Evolutionary conservation across 2,888 invertebrate genomes (phyloP).

Genomic region (Chorisops tibialis): DNA sequence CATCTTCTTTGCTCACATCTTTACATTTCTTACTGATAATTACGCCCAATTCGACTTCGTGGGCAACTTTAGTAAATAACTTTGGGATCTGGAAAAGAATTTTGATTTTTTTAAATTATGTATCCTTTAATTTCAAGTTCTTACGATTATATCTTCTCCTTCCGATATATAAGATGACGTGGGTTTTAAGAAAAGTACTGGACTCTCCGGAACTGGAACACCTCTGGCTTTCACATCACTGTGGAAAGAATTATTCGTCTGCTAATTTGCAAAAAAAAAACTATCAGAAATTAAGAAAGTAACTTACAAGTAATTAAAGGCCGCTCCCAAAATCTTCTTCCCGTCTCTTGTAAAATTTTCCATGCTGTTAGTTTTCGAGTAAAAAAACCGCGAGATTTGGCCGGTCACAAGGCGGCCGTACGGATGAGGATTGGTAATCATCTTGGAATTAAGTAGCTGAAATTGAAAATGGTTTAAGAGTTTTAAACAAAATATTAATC

Average conservation of each 20-base stretch:
- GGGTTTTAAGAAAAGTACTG: constrained; percentile 71
- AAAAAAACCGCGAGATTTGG: too few relatives aligned
- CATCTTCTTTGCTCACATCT: constrained; percentile 56
- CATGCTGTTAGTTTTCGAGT: not conserved
- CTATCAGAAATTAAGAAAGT: not conserved
- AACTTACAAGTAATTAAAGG: constrained; percentile 62
- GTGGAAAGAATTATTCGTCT: constrained; percentile 5
- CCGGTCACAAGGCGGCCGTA: too few relatives aligned
- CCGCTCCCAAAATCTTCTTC: constrained; percentile 64
- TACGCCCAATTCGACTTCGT: constrained; percentile 76
- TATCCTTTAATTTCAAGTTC: constrained; percentile 28
- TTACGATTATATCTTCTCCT: constrained; percentile 61
- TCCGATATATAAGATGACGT: constrained; percentile 63
- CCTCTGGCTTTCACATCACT: constrained; percentile 62
- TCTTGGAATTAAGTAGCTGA: too few relatives aligned
- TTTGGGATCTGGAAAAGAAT: constrained; percentile 59
- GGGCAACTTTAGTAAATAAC: constrained; percentile 60
- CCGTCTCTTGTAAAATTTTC: constrained; percentile 47
- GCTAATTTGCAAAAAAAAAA: constrained; percentile 15
- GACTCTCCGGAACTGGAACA: constrained; percentile 59
- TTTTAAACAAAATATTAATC: too few relatives aligned
- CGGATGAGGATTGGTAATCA: too few relatives aligned
- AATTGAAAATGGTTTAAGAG: too few relatives aligned
- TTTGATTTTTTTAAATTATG: not conserved
- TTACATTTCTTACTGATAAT: constrained; percentile 63